Percentiles rank a stretch among this genome's conserved stretches.
Conservation (phyloP, 53 echinoderm and acorn worm genomes). For the Henricia sp. region DNA sequence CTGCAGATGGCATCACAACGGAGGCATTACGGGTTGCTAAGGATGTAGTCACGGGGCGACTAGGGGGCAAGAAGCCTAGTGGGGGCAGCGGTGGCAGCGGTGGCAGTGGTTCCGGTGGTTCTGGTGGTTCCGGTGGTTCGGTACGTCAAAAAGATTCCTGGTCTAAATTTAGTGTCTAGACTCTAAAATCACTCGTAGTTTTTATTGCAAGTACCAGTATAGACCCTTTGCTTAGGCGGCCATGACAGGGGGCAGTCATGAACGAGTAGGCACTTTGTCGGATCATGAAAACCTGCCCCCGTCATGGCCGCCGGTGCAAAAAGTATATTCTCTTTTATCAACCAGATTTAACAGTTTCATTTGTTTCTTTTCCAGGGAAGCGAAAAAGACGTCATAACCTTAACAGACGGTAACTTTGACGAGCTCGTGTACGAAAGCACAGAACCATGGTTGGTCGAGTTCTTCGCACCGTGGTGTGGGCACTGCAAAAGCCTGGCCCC, state of each 20-base stretch:
- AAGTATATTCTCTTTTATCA: no score
- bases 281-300: no score
- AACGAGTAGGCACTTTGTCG: no score
- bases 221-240: no score
- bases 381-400: slow-evolving; percentile 75
- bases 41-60: slow-evolving; percentile 60
- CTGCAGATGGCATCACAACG: slow-evolving; percentile 72
- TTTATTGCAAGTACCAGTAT: no score
- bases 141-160: no score
- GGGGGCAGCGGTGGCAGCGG: slow-evolving; percentile 60
- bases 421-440: slow-evolving; percentile 72
- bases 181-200: no score
- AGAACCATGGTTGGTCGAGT: slow-evolving; percentile 89
- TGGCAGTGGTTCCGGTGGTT: slow-evolving; percentile 46
- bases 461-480: slow-evolving; percentile 99
- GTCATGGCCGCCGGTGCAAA: no score
- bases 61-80: slow-evolving; percentile 67
- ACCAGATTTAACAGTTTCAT: no score
- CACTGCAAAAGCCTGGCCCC: slow-evolving; percentile 91
- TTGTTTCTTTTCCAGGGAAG: slow-evolving; percentile 61
- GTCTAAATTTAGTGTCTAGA: no score
- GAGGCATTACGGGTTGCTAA: slow-evolving; percentile 75
- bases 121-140: not conserved
- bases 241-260: no score
- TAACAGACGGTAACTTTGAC: slow-evolving; percentile 95